phyloP scores from a whole-genome alignment of 2,797 vertebrate genomes.

The Allobates femoralis region DNA sequence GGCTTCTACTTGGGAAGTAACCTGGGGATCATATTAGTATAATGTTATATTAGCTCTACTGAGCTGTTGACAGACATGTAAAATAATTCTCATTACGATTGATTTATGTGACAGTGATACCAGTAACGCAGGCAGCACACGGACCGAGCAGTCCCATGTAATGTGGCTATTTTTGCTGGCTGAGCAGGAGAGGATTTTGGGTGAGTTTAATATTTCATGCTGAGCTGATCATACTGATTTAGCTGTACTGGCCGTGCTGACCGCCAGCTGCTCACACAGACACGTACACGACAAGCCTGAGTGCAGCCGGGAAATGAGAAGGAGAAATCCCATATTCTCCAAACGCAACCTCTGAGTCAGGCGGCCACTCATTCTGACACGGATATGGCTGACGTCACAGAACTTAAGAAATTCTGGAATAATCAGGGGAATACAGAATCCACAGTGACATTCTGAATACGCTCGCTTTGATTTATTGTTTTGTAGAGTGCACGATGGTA shows the following conservation, averaged over 20 bases:
- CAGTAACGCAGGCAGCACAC: constrained; percentile 1
- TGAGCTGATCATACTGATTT: constrained; percentile 42
- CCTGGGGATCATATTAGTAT: neutral
- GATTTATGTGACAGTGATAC: constrained; percentile 36
- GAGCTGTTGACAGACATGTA: constrained; percentile 8
- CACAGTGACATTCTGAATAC: neutral
- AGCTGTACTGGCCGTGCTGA: constrained; percentile 7
- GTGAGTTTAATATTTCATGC: constrained; percentile 45
- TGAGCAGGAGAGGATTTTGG: constrained; percentile 19
- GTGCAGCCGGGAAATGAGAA: neutral
- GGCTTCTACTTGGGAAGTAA: neutral
- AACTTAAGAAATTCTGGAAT: neutral
- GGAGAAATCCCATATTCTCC: constrained; percentile 16
- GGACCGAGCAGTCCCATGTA: neutral
- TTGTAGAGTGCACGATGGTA: neutral
- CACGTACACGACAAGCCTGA: neutral
- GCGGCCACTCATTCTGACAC: constrained; percentile 26
- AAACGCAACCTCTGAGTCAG: neutral
- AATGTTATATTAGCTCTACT: constrained; percentile 31
- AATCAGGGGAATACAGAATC: neutral
- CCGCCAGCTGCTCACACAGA: constrained; percentile 41
- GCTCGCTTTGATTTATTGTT: neutral
- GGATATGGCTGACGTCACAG: neutral
- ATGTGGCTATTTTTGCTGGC: constrained; percentile 44
- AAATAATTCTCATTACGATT: constrained; percentile 2